These are phyloP conservation scores for Ameiurus melas DNA, from an alignment of 2,113 vertebrate genomes.

Conservation along the genomic window DNA sequence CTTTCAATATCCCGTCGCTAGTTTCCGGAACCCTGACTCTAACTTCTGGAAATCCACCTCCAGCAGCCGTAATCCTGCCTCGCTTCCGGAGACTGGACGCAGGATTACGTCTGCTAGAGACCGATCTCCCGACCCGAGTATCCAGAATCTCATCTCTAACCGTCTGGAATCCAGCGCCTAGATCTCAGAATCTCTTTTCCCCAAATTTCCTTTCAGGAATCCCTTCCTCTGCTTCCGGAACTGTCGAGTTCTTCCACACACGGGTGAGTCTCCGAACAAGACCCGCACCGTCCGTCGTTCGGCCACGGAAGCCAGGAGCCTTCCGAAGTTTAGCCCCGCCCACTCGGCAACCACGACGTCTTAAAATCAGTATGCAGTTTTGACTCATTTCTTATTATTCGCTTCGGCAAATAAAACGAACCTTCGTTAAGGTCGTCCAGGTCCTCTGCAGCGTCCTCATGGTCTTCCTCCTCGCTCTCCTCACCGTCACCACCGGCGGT, in stretches of 20 bases:
- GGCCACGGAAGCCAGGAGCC: not conserved
- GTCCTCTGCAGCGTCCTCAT: conserved; percentile 28
- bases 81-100: too few relatives aligned
- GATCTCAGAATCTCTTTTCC: not conserved
- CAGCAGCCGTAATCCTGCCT: not conserved
- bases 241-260: not conserved
- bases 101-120: too few relatives aligned
- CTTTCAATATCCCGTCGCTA: not conserved
- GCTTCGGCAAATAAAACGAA: not conserved
- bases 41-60: not conserved
- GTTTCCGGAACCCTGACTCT: not conserved
- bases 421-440: not conserved
- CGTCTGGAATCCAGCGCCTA: not conserved
- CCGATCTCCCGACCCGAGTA: too few relatives aligned
- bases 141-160: not conserved
- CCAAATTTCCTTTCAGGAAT: not conserved
- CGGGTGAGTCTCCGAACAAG: not conserved
- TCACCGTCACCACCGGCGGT: conserved; percentile 58
- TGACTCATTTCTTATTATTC: not conserved
- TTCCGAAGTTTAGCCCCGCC: not conserved
- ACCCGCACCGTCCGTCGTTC: not conserved
- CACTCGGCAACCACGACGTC: not conserved
- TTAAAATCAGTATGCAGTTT: not conserved
- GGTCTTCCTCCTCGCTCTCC: conserved; percentile 69
- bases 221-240: not conserved